Base-by-base conservation (phyloP, 2,888 invertebrate genomes). In the Dione vanillae region DNA sequence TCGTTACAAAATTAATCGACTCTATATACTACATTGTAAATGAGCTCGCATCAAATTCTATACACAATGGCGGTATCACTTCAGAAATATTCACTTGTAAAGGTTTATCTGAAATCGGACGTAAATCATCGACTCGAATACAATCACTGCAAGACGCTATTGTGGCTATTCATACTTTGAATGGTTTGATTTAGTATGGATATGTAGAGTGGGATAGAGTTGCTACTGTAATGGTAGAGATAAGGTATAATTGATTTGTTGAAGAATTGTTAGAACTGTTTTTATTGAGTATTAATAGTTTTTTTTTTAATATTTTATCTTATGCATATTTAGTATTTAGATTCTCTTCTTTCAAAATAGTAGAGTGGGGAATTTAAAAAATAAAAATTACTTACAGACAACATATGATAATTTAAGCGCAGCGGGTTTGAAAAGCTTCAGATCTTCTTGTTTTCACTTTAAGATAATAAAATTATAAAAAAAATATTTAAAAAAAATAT, bases 81-180 rank as follows among this genome's bases (percentile, higher is more conserved):
- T 64, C 47, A 49, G 49, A 64, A 64, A 64, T 64, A 64, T 64
- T 64, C 45, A 49, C 47, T 37, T 64, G 47, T 49, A 64, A 62
- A 64, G 19, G 16, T 16, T 64, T 64, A 64, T 64, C 62, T 64
- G 59, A 59, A 59, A 72, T 67, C 76, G 78, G 37, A 67, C 72
- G 71, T 75, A 73, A 73, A 71, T 75, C 74, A 75, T 37, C 43
- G 66, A 66, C 61, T 66, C 43, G 70, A 65, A 62, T 41, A 71
- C 73, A 70, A 73, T 73, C 72, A 52, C 74, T 45, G 51, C 67
- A 69, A 65, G 73, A 67, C 67, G 56, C 71, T 68, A 75, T 73
- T 71, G 74, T 74, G 49, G 62, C 65, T 51, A 56, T 72, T 70
- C 67, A 54, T 54, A 69, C 35, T 66, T 43, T 51, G 64, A 59